Evolutionary conservation across 2,888 invertebrate species (phyloP).

Genomic region (Drosophila subsilvestris): DNA sequence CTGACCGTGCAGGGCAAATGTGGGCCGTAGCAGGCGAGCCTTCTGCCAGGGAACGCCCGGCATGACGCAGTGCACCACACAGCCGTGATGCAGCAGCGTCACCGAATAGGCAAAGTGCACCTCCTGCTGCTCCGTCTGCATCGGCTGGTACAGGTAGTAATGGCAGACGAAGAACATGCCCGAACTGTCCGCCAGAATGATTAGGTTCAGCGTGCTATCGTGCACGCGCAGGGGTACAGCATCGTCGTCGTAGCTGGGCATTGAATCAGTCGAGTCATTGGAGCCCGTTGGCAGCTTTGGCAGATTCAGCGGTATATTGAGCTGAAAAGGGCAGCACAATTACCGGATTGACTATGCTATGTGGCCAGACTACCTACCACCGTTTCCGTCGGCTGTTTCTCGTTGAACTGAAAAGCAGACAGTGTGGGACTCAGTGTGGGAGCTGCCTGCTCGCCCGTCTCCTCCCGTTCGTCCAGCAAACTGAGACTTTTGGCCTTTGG

Average conservation of each 20-base stretch:
- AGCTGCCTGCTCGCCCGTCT: slow-evolving; percentile 83
- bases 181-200: slow-evolving; percentile 89
- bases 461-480: slow-evolving; percentile 87
- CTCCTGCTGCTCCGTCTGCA: slow-evolving; percentile 76
- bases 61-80: slow-evolving; percentile 92
- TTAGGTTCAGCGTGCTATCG: slow-evolving; percentile 92
- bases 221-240: slow-evolving; percentile 91
- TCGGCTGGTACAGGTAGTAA: slow-evolving; percentile 92
- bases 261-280: slow-evolving; percentile 51
- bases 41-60: slow-evolving; percentile 92
- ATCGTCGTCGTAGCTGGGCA: slow-evolving; percentile 90
- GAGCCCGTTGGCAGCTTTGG: slow-evolving; percentile 87
- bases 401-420: slow-evolving; percentile 94
- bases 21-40: slow-evolving; percentile 90
- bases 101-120: slow-evolving; percentile 95
- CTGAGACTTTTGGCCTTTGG: slow-evolving; percentile 88
- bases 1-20: slow-evolving; percentile 90
- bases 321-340: slow-evolving; percentile 83
- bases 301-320: slow-evolving; percentile 93
- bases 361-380: slow-evolving; percentile 87
- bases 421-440: slow-evolving; percentile 89
- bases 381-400: slow-evolving; percentile 93
- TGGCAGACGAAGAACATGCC: slow-evolving; percentile 92
- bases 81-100: slow-evolving; percentile 92
- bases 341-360: no score